Conservation (phyloP, 2,113 vertebrate genomes). For the Murina feae region DNA sequence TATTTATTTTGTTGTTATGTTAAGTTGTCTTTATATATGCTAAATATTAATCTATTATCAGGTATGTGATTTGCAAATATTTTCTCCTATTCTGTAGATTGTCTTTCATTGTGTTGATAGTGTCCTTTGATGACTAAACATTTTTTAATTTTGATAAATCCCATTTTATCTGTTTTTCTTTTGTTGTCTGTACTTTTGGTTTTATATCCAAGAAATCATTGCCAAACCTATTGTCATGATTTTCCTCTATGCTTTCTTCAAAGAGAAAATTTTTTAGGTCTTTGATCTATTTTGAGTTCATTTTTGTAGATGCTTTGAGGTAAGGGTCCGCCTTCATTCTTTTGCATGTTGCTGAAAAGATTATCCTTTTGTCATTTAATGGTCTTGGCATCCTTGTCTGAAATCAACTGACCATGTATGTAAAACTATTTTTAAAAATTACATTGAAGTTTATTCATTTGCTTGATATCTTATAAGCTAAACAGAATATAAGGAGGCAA, state of each 20-base stretch:
- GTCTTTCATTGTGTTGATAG: not conserved
- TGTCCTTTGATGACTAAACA: not conserved
- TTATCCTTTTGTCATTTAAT: not conserved
- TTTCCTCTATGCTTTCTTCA: not conserved
- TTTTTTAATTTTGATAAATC: constrained; percentile 21
- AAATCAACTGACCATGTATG: not conserved
- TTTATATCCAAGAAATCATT: not conserved
- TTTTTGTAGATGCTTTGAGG: not conserved
- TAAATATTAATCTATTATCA: not conserved
- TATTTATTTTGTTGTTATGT: not conserved
- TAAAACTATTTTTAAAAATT: constrained; percentile 5
- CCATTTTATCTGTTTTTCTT: not conserved
- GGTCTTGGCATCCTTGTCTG: not conserved
- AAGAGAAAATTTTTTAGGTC: not conserved
- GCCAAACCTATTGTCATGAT: not conserved
- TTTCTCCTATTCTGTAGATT: not conserved
- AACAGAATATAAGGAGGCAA: not conserved
- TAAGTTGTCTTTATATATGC: not conserved
- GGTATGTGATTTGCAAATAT: not conserved
- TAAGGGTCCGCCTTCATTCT: not conserved
- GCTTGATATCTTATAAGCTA: not conserved
- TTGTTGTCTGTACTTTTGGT: not conserved
- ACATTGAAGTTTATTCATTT: not conserved
- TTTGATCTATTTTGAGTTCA: not conserved
- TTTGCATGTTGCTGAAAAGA: not conserved